Conservation (phyloP, 1,140 invertebrate species). For the Nylanderia fulva region DNA sequence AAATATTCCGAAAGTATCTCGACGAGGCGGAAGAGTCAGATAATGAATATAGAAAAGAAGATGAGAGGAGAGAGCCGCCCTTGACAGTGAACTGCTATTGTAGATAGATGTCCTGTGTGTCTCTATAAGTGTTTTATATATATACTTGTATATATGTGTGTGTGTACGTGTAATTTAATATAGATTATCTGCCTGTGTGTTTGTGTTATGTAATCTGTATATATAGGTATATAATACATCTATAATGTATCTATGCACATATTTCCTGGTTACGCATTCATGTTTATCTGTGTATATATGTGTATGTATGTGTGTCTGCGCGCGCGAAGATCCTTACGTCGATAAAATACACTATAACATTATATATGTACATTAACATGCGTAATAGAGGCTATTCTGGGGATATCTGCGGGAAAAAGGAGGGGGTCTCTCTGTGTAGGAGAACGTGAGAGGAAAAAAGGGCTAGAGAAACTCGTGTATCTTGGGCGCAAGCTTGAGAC, state of each 20-base stretch:
- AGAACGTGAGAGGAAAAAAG: slow-evolving; percentile 34
- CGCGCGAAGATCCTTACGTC: slow-evolving; percentile 81
- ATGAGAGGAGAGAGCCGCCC: slow-evolving; percentile 65
- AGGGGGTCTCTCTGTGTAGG: slow-evolving; percentile 23
- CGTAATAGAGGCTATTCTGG: slow-evolving; percentile 81
- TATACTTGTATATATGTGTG: slow-evolving; percentile 16
- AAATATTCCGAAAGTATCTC: slow-evolving; percentile 55
- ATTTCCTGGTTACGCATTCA: slow-evolving; percentile 24
- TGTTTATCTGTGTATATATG: slow-evolving; percentile 62
- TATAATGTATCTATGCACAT: slow-evolving; percentile 52
- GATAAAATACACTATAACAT: slow-evolving; percentile 84
- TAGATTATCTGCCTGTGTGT: slow-evolving; percentile 8
- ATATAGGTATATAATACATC: slow-evolving; percentile 48
- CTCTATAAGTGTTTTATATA: slow-evolving; percentile 15
- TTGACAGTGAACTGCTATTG: slow-evolving; percentile 69
- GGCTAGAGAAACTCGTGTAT: slow-evolving; percentile 74
- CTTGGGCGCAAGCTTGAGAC: slow-evolving; percentile 78
- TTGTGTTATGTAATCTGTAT: slow-evolving; percentile 23
- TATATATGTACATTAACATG: slow-evolving; percentile 85
- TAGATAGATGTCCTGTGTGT: slow-evolving; percentile 50
- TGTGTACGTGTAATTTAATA: background rate
- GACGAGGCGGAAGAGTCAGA: slow-evolving; percentile 28
- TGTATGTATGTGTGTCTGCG: slow-evolving; percentile 71
- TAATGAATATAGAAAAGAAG: slow-evolving; percentile 54
- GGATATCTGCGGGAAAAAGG: slow-evolving; percentile 38